A percentile compares a stretch with the other conserved stretches of the same genome.
phyloP scores from a whole-genome alignment of 2,797 vertebrate genomes.

The Salarias fasciatus region DNA sequence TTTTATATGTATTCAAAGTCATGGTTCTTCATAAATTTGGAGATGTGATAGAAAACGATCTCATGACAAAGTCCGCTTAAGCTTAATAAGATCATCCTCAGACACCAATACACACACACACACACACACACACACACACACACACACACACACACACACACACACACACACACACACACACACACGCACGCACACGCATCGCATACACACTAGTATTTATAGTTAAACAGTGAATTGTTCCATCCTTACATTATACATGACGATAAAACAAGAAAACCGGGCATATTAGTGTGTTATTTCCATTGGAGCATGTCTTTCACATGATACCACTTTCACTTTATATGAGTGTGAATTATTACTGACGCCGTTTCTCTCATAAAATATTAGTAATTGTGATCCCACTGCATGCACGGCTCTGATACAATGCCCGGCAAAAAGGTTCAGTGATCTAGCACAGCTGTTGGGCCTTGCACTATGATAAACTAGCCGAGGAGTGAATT shows the following conservation, averaged over 20 bases:
- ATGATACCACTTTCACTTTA: conserved; percentile 20
- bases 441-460: conserved; percentile 64
- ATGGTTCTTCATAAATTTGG: no score
- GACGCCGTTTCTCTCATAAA: conserved; percentile 26
- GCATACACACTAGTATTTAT: no score
- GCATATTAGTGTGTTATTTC: conserved; percentile 20
- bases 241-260: not conserved
- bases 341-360: conserved; percentile 46
- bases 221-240: no score
- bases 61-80: no score
- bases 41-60: no score
- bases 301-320: conserved; percentile 21
- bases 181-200: no score
- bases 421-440: conserved; percentile 49
- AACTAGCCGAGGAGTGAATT: conserved; percentile 63
- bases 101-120: no score
- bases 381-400: conserved; percentile 37
- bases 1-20: no score
- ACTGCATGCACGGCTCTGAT: conserved; percentile 31
- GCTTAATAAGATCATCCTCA: no score
- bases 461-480: conserved; percentile 62
- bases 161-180: no score
- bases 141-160: no score
- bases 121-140: no score
- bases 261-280: conserved; percentile 18